Percentiles rank a stretch among this genome's conserved stretches.
phyloP scores from a whole-genome alignment of 2,113 vertebrate species.

The Odocoileus hemionus region DNA sequence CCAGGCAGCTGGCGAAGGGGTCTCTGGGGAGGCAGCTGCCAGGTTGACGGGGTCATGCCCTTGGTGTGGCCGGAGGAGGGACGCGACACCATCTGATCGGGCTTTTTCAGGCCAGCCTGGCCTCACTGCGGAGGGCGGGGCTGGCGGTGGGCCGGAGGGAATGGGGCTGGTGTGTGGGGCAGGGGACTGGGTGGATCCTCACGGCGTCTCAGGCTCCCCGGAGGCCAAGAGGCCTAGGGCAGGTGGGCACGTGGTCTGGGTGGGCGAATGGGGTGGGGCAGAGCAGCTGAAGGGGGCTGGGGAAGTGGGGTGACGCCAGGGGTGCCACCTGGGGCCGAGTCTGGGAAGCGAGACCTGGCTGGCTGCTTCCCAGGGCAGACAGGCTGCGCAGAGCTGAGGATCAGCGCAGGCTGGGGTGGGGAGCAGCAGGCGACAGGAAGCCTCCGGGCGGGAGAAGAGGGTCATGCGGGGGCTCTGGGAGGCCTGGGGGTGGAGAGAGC shows the following conservation, averaged over 20 bases:
- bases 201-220: too few relatives aligned
- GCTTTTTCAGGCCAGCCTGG: neutral
- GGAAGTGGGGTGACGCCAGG: neutral
- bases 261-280: too few relatives aligned
- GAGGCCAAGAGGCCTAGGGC: neutral
- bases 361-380: neutral
- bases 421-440: neutral
- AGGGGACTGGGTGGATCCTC: neutral
- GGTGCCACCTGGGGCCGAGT: neutral
- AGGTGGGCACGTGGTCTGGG: neutral
- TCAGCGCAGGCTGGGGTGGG: fast-evolving
- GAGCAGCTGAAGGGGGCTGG: neutral
- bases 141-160: neutral
- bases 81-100: too few relatives aligned
- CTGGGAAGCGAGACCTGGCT: neutral
- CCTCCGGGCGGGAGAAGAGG: fast-evolving
- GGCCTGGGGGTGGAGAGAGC: neutral
- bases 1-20: neutral
- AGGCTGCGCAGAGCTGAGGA: neutral
- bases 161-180: neutral
- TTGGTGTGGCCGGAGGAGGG: neutral
- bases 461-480: fast-evolving
- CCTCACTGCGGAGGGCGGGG: neutral
- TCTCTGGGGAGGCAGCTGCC: neutral
- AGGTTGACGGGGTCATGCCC: neutral